phyloP scores from a whole-genome alignment of 2,888 invertebrate genomes.

The Parnassius apollo region DNA sequence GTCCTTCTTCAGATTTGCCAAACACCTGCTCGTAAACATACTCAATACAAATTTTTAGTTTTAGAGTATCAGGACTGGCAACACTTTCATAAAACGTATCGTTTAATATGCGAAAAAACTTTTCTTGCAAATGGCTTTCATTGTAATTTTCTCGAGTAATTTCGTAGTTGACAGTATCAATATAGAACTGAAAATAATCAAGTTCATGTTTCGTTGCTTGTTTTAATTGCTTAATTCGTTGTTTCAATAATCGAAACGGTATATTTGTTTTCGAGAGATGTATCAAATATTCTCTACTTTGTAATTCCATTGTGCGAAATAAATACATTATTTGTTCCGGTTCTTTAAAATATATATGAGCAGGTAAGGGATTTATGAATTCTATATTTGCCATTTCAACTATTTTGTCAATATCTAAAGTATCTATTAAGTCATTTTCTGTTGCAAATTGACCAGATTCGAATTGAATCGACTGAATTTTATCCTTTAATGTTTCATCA shows the following conservation, averaged over 20 bases:
- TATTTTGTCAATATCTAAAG: slow-evolving; percentile 67
- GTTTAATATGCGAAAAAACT: slow-evolving; percentile 67
- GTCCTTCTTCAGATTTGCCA: slow-evolving; percentile 74
- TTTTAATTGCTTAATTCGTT: slow-evolving; percentile 61
- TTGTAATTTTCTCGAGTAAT: slow-evolving; percentile 62
- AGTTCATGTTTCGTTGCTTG: slow-evolving; percentile 57
- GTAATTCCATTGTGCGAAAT: slow-evolving; percentile 71
- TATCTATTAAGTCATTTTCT: slow-evolving; percentile 66
- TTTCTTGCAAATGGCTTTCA: slow-evolving; percentile 61
- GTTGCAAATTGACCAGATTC: slow-evolving; percentile 62
- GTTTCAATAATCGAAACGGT: slow-evolving; percentile 54
- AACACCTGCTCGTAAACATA: slow-evolving; percentile 73
- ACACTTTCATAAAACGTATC: slow-evolving; percentile 66
- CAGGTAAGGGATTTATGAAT: slow-evolving; percentile 53
- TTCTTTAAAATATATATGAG: slow-evolving; percentile 54
- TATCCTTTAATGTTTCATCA: slow-evolving; percentile 60
- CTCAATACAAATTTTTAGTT: slow-evolving; percentile 72
- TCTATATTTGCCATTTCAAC: slow-evolving; percentile 62
- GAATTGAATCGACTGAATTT: slow-evolving; percentile 62
- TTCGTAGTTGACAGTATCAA: slow-evolving; percentile 58
- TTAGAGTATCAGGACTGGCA: slow-evolving; percentile 63
- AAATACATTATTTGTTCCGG: slow-evolving; percentile 67
- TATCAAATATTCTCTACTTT: slow-evolving; percentile 71
- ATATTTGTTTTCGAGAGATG: slow-evolving; percentile 64
- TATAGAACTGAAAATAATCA: slow-evolving; percentile 72